phyloP scores from a whole-genome alignment of 2,113 vertebrate genomes.

The Neotoma lepida region DNA sequence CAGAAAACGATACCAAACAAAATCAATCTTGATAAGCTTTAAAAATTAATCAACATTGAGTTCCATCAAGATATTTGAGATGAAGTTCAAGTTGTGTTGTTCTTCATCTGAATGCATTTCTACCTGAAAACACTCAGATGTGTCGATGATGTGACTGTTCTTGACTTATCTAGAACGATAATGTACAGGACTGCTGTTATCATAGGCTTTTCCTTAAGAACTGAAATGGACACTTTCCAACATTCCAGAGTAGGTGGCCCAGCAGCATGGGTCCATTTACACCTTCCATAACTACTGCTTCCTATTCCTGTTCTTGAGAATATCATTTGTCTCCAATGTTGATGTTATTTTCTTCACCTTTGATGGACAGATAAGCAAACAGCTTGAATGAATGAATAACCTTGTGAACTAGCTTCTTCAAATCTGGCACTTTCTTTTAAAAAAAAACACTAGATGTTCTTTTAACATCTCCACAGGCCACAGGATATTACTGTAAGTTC shows the following conservation, averaged over 20 bases:
- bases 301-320: constrained; percentile 10
- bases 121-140: constrained; percentile 15
- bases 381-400: constrained; percentile 5
- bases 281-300: not conserved
- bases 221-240: not conserved
- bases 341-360: not conserved
- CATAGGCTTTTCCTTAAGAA: not conserved
- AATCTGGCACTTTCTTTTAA: not conserved
- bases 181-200: not conserved
- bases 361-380: constrained; percentile 12
- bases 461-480: not conserved
- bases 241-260: not conserved
- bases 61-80: constrained; percentile 7
- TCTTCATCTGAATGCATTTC: constrained; percentile 44
- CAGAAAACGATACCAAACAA: constrained; percentile 48
- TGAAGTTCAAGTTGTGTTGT: constrained; percentile 39
- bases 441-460: not conserved
- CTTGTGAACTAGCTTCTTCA: constrained; percentile 29
- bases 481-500: not conserved
- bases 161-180: not conserved
- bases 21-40: constrained; percentile 58
- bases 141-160: not conserved
- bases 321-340: constrained; percentile 18
- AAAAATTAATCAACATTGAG: constrained; percentile 49
- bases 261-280: not conserved